Base-by-base conservation (phyloP, 2,797 vertebrate species). In the Aplochiton taeniatus region DNA sequence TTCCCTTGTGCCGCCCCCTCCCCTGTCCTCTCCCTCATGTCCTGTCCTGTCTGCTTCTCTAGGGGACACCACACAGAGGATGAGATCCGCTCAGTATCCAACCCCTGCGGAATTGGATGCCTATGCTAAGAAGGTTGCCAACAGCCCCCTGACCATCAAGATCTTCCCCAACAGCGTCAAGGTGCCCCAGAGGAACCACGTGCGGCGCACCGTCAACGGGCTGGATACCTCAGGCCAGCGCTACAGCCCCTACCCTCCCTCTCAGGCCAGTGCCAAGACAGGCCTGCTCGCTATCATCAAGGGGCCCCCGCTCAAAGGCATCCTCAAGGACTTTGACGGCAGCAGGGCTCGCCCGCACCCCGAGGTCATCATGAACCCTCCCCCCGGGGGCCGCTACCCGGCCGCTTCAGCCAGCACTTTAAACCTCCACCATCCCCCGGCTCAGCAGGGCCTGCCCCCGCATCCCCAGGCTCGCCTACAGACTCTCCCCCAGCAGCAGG, bases 31-130 rank as follows among this genome's bases (percentile, higher is more conserved):
- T 46, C 47, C 20, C 61, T 17, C 11, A 7, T 46, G 60, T 51
- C 47, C 19, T 4, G 31, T 47, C 19, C 9, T 52, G 53, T 64
- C 46, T 54, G 11, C 63, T 68, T 13, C 86, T 86, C 0, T 92
- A 99, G 98, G 98, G 97, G 98, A 99, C 94, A 98, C 95, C 95
- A 95, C 95, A 96, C 97, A 97, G 94, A 99, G 98, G 96, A 99
- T 99, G 98, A 98, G 96, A 97, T 95, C 97, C 85, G 93, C 96
- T 95, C 97, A 96, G 89, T 98, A 96, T 94, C 98, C 98, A 90
- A 98, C 97, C 93, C 96, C 98, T 93, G 97, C 98, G 90, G 98
- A 99, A 95, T 96, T 99, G 95, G 98, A 99, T 89, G 97, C 98
- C 75, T 99, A 96, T 97, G 98, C 98, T 99, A 98, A 99, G 94